Evolutionary conservation across 2,797 vertebrate species (phyloP), one percentile per base, ranked within the genome.

Genomic region (Syngnathus rostellatus): DNA sequence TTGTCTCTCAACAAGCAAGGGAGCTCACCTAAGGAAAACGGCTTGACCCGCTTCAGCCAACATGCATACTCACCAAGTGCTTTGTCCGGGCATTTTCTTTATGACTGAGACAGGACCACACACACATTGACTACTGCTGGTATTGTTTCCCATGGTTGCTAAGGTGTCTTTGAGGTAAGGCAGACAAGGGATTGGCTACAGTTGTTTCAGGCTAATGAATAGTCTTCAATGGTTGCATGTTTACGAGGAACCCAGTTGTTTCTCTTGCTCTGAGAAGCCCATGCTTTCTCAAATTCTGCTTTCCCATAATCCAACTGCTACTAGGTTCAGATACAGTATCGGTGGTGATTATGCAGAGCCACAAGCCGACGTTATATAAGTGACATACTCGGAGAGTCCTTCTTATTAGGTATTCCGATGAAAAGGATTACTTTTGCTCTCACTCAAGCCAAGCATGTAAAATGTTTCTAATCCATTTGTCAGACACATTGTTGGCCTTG

Each of bases 361-460:
- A 23, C 23, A 31, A 55, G 31, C 54, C 3, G 12, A 31, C 11
- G 5, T 55, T 25, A n/a, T 50, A 3, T 72, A 53, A 81, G 78
- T 31, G 31, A 31, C 31, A 80, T 69, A 86, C 73, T 74, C 63
- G 6, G n/a, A 23, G 2, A 53, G 21, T 53, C 21, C 48, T 23
- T 60, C 77, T 83, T 83, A 85, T 85, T 82, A 82, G 60, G 6
- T 78, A 87, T 89, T 87, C 71, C 85, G 83, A 88, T 86, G 72
- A 79, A 37, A 69, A 59, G 73, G 83, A 87, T 86, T 80, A 80
- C 78, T 79, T 79, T 75, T 72, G 74, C 66, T 81, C 70, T 68
- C 65, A 80, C 73, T 75, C 70, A 81, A 81, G 74, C 63, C 78
- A 83, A 78, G 78, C 77, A 78, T 82, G 76, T 70, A 74, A 77